A percentile compares a stretch with the other conserved stretches of the same genome.
These are phyloP conservation scores for Cranoglanis bouderius DNA, from an alignment of 2,113 vertebrate genomes.

Conservation along the genomic window DNA sequence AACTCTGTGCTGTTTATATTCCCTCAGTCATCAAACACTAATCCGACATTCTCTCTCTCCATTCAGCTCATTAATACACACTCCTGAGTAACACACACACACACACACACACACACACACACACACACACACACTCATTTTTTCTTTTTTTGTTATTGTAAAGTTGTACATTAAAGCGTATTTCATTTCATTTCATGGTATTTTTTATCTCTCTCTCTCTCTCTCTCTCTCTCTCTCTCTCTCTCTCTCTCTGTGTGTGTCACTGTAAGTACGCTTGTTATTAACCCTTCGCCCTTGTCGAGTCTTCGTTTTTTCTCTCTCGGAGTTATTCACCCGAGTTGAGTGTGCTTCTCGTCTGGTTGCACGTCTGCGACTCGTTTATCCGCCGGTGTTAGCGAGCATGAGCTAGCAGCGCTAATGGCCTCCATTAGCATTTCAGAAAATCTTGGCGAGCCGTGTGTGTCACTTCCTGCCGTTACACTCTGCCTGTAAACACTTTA, in stretches of 20 bases:
- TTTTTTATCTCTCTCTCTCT: neutral
- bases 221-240: neutral
- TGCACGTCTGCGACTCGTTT: constrained; percentile 35
- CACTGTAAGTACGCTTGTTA: constrained; percentile 11
- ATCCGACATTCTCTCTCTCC: neutral
- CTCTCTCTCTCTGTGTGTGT: neutral
- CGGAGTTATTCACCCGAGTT: neutral
- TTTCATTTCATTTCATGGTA: too few species aligned
- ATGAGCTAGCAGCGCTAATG: constrained; percentile 52
- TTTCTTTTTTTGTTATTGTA: neutral
- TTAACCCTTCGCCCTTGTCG: neutral
- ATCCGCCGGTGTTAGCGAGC: constrained; percentile 47
- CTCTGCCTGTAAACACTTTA: constrained; percentile 55
- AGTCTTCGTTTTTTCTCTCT: neutral
- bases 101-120: neutral
- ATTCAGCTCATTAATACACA: constrained; percentile 2
- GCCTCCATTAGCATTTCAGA: constrained; percentile 56
- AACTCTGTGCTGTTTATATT: constrained; percentile 5
- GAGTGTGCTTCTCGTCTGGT: constrained; percentile 7
- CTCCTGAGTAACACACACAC: neutral
- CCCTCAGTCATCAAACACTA: constrained; percentile 1
- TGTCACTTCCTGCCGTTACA: constrained; percentile 46
- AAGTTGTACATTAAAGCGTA: neutral
- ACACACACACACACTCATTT: too few species aligned
- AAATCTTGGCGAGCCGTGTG: constrained; percentile 27